Conservation (phyloP, 2,797 vertebrate genomes). For the Girardinus metallicus region DNA sequence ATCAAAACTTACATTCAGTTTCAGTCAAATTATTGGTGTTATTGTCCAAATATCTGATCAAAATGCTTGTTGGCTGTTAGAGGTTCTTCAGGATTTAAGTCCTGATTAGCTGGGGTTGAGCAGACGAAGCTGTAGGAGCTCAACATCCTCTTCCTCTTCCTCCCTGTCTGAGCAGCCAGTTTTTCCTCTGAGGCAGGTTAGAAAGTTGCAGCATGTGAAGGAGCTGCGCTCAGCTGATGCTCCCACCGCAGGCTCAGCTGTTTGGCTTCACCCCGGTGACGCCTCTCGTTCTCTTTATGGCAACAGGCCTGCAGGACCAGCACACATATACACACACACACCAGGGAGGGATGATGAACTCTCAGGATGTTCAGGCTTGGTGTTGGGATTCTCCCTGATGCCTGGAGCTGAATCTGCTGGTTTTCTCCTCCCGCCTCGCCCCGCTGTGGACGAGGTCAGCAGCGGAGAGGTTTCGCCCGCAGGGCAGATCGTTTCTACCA, state of each 20-base stretch:
- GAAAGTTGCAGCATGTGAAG: slow-evolving; percentile 31
- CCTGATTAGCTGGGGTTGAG: not conserved
- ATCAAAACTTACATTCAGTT: not conserved
- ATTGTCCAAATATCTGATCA: not conserved
- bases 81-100: not conserved
- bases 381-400: slow-evolving; percentile 46
- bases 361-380: not conserved
- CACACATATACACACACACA: slow-evolving; percentile 7
- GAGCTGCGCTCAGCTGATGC: slow-evolving; percentile 62
- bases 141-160: slow-evolving; percentile 14
- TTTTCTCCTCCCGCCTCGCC: slow-evolving; percentile 13
- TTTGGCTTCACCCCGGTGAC: slow-evolving; percentile 45
- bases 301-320: slow-evolving; percentile 56
- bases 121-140: not conserved
- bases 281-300: slow-evolving; percentile 45
- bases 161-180: not conserved
- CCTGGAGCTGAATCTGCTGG: slow-evolving; percentile 35
- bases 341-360: slow-evolving; percentile 9
- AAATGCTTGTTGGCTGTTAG: not conserved
- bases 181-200: slow-evolving; percentile 37
- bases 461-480: slow-evolving; percentile 8
- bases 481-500: slow-evolving; percentile 15
- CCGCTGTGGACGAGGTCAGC: slow-evolving; percentile 32
- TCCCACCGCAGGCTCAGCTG: slow-evolving; percentile 59
- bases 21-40: not conserved